A percentile compares a stretch with the other conserved stretches of the same genome.
phyloP scores from a whole-genome alignment of 2,888 invertebrate species.

The Drosophila mimetica region DNA sequence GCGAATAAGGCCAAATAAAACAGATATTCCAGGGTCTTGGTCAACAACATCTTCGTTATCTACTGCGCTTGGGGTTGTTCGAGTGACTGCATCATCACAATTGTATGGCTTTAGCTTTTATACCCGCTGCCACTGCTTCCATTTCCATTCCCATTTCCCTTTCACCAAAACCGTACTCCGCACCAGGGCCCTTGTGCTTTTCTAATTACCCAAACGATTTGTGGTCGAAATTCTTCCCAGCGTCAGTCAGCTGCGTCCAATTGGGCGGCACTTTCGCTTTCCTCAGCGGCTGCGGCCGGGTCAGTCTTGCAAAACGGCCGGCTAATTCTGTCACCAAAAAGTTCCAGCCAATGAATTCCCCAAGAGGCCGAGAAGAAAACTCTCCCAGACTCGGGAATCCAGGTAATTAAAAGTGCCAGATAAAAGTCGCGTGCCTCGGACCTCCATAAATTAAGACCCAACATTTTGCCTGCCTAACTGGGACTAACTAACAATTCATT shows the following conservation, averaged over 20 bases:
- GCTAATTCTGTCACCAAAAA: conserved; percentile 65
- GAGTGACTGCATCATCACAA: conserved; percentile 57
- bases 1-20: conserved; percentile 67
- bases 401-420: conserved; percentile 61
- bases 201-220: conserved; percentile 79
- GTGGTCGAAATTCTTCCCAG: conserved; percentile 81
- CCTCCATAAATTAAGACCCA: conserved; percentile 51
- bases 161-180: conserved; percentile 68
- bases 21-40: conserved; percentile 73
- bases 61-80: conserved; percentile 40
- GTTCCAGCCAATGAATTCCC: conserved; percentile 47
- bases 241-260: conserved; percentile 73
- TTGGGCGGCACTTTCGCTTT: conserved; percentile 76
- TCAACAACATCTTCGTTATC: conserved; percentile 60
- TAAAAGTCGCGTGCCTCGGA: conserved; percentile 65
- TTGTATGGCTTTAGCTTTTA: conserved; percentile 70
- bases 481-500: conserved; percentile 44
- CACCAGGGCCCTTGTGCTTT: conserved; percentile 51
- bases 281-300: conserved; percentile 47
- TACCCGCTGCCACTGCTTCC: conserved; percentile 40
- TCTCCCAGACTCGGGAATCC: conserved; percentile 44
- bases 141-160: conserved; percentile 62
- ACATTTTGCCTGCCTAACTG: conserved; percentile 38
- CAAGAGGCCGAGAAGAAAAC: conserved; percentile 47
- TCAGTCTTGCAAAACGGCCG: conserved; percentile 63